A percentile compares a stretch with the other conserved stretches of the same genome.
phyloP scores from a whole-genome alignment of 2,113 vertebrate genomes.

The Crotalus horridus region DNA sequence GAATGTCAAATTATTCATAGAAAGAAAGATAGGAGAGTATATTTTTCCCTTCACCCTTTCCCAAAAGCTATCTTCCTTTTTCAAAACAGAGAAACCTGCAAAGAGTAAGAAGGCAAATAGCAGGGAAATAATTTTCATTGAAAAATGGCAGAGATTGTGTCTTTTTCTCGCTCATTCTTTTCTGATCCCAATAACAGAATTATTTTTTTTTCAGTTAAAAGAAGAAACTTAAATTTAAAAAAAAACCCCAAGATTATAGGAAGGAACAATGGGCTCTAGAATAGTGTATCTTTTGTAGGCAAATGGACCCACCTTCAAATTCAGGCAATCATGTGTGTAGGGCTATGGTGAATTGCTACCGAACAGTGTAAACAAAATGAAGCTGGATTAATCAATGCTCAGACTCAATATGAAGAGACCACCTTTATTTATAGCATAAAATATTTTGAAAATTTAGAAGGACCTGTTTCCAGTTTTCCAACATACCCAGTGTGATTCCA shows the following conservation, averaged over 20 bases:
- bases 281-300: not conserved
- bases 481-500: slow-evolving; percentile 93
- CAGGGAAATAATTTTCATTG: not conserved
- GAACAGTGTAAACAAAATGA: not conserved
- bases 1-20: not conserved
- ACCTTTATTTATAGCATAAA: not conserved
- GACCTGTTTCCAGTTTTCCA: not conserved
- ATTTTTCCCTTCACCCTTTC: not conserved
- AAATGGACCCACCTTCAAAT: not conserved
- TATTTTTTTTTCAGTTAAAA: not conserved
- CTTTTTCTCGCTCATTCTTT: not conserved
- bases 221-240: not conserved
- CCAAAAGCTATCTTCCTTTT: not conserved
- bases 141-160: not conserved
- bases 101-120: not conserved
- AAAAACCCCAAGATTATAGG: not conserved
- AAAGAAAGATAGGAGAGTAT: not conserved
- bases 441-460: not conserved
- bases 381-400: not conserved
- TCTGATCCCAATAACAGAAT: not conserved
- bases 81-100: no score
- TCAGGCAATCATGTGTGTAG: not conserved
- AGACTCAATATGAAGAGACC: not conserved
- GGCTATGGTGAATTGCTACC: not conserved
- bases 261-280: not conserved